phyloP scores from a whole-genome alignment of 2,888 invertebrate species.

The Drosophila maculinotata region DNA sequence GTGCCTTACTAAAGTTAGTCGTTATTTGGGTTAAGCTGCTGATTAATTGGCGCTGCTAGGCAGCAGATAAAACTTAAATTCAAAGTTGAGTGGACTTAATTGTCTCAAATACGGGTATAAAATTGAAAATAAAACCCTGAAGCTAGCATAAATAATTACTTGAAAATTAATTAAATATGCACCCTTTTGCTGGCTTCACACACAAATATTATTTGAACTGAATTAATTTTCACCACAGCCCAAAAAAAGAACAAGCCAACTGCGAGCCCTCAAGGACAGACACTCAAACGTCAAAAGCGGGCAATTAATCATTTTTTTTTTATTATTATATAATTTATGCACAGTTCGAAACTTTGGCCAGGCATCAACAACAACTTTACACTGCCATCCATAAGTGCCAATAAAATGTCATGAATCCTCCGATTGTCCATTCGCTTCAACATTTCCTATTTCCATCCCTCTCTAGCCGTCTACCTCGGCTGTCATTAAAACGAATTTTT shows the following conservation, averaged over 20 bases:
- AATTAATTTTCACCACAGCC: constrained; percentile 26
- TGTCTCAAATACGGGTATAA: neutral
- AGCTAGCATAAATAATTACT: constrained; percentile 7
- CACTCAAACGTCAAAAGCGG: constrained; percentile 45
- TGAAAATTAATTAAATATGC: constrained; percentile 18
- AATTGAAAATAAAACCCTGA: neutral
- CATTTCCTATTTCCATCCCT: neutral
- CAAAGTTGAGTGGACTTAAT: neutral
- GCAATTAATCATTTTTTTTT: constrained; percentile 69
- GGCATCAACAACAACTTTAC: constrained; percentile 37
- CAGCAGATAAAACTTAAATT: neutral
- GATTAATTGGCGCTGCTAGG: constrained; percentile 45
- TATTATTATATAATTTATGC: constrained; percentile 62
- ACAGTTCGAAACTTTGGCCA: constrained; percentile 33
- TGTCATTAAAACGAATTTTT: constrained; percentile 64
- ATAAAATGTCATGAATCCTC: constrained; percentile 49
- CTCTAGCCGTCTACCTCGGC: constrained; percentile 15
- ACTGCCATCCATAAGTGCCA: constrained; percentile 63
- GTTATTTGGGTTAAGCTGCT: constrained; percentile 31
- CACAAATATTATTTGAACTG: constrained; percentile 43
- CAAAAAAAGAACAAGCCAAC: constrained; percentile 4
- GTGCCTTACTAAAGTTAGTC: constrained; percentile 19
- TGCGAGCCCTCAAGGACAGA: constrained; percentile 14
- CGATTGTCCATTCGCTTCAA: constrained; percentile 12
- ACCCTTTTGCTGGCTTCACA: constrained; percentile 2